Conservation (phyloP, 1,140 invertebrate genomes). For the Danaus melanippus region DNA sequence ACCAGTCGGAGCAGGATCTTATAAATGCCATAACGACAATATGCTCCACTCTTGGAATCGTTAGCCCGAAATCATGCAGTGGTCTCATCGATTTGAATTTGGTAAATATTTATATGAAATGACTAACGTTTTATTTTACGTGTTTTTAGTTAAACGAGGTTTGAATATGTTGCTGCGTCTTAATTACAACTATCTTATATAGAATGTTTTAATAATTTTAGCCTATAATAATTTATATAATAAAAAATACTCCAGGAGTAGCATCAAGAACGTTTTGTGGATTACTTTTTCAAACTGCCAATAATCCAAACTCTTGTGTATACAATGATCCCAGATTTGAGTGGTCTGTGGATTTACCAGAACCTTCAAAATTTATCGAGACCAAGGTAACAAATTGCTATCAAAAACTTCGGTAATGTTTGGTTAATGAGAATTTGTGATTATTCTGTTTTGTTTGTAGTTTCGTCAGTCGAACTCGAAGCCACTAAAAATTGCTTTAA, state of each 20-base stretch:
- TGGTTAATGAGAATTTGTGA: too few relatives aligned
- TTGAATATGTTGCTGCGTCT: too few relatives aligned
- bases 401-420: too few relatives aligned
- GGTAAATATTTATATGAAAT: conserved; percentile 50
- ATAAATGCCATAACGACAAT: conserved; percentile 52
- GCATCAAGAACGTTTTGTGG: conserved; percentile 70
- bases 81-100: conserved; percentile 73
- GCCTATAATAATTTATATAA: conserved; percentile 73
- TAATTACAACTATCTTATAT: background rate
- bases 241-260: conserved; percentile 67
- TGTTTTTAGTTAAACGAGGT: too few relatives aligned
- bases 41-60: conserved; percentile 72
- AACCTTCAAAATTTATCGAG: conserved; percentile 5
- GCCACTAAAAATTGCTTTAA: conserved; percentile 76
- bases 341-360: conserved; percentile 73
- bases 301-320: conserved; percentile 40
- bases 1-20: conserved; percentile 48
- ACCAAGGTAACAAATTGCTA: too few relatives aligned
- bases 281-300: conserved; percentile 68
- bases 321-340: conserved; percentile 61
- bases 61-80: conserved; percentile 72
- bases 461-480: background rate
- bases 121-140: background rate
- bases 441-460: too few relatives aligned
- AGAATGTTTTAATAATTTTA: conserved; percentile 30